A percentile compares a stretch with the other conserved stretches of the same genome.
Conservation (phyloP, 2,797 vertebrate species). For the Cyprinodon diabolis region DNA sequence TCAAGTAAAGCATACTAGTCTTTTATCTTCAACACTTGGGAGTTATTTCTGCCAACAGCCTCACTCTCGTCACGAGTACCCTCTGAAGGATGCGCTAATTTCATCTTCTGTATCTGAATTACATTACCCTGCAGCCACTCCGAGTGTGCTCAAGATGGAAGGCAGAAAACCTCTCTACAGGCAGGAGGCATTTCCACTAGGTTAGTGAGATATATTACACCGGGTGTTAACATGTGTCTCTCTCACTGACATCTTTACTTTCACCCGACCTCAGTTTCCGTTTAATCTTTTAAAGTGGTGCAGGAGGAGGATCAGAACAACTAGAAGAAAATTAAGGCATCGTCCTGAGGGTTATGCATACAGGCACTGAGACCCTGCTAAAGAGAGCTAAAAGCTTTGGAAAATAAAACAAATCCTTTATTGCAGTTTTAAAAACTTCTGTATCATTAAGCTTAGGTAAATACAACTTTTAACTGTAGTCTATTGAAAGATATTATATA, state of each 20-base stretch:
- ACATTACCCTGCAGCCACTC: conserved; percentile 50
- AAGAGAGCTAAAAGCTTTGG: neutral
- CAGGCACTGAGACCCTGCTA: no score
- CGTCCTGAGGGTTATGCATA: neutral
- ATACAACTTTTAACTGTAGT: neutral
- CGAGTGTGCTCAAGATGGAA: conserved; percentile 22
- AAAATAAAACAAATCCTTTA: neutral
- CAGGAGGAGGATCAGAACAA: conserved; percentile 1
- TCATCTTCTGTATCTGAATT: conserved; percentile 45
- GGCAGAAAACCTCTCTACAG: conserved; percentile 19
- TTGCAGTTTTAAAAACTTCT: no score
- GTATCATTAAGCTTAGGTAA: neutral
- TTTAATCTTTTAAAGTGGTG: conserved; percentile 49
- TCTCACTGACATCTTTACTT: conserved; percentile 18
- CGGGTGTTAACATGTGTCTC: conserved; percentile 26
- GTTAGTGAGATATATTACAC: conserved; percentile 30
- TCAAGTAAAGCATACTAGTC: neutral
- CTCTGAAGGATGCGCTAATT: conserved; percentile 41
- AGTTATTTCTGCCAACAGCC: conserved; percentile 13
- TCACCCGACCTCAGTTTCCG: conserved; percentile 33
- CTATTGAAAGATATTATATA: neutral
- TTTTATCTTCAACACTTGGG: conserved; percentile 10
- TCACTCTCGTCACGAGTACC: conserved; percentile 33
- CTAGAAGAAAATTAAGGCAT: neutral
- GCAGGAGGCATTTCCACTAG: conserved; percentile 18